Conservation (phyloP, 2,113 vertebrate genomes). For the Centrocercus urophasianus region DNA sequence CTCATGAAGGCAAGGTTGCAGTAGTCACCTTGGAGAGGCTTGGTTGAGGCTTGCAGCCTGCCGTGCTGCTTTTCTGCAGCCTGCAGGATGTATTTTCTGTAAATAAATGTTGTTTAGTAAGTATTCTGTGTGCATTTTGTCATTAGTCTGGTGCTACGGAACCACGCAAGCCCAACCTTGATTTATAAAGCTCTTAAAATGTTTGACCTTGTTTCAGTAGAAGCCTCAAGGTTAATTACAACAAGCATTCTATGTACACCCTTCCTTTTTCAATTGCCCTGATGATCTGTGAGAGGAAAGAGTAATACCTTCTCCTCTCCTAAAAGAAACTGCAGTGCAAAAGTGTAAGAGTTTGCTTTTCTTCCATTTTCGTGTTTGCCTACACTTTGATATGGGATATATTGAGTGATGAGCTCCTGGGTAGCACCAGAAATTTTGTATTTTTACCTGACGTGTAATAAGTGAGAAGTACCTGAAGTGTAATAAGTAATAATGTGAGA, state of each 20-base stretch:
- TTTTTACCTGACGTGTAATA: slow-evolving; percentile 34
- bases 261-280: slow-evolving; percentile 29
- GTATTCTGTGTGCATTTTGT: slow-evolving; percentile 30
- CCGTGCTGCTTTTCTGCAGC: neutral
- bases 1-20: neutral
- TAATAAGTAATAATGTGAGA: slow-evolving; percentile 13
- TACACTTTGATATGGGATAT: slow-evolving; percentile 53
- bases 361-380: slow-evolving; percentile 31
- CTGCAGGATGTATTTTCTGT: neutral
- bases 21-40: neutral
- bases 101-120: slow-evolving; percentile 53
- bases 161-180: neutral
- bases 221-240: slow-evolving; percentile 65
- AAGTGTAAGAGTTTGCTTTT: slow-evolving; percentile 48
- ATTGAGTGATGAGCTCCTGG: neutral
- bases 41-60: neutral
- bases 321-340: neutral
- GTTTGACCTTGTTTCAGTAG: slow-evolving; percentile 68
- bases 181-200: slow-evolving; percentile 61
- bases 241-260: neutral
- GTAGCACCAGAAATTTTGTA: slow-evolving; percentile 22
- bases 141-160: slow-evolving; percentile 16
- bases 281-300: slow-evolving; percentile 41
- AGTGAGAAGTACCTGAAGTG: neutral
- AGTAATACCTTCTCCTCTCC: slow-evolving; percentile 35